phyloP scores from a whole-genome alignment of 2,888 invertebrate species.

The Ernsta delagoae region DNA sequence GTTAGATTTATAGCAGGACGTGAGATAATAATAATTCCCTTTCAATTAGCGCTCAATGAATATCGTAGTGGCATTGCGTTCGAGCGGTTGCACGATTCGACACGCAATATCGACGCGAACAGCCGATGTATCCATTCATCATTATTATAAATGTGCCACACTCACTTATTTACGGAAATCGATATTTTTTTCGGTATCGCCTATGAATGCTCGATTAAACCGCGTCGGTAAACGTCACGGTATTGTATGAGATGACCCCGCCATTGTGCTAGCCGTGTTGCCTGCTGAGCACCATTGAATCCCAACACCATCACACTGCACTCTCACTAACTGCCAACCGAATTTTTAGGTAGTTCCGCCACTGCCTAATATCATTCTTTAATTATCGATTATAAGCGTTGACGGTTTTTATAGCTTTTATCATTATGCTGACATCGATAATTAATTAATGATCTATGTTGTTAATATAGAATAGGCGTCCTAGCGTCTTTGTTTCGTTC shows the following conservation, averaged over 20 bases:
- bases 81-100: slow-evolving; percentile 75
- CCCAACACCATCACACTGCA: slow-evolving; percentile 45
- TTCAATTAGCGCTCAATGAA: slow-evolving; percentile 80
- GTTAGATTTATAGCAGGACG: slow-evolving; percentile 75
- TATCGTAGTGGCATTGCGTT: slow-evolving; percentile 61
- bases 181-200: slow-evolving; percentile 83
- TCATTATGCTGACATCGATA: slow-evolving; percentile 8
- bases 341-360: slow-evolving; percentile 77
- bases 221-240: slow-evolving; percentile 79
- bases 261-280: slow-evolving; percentile 56
- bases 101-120: slow-evolving; percentile 76
- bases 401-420: slow-evolving; percentile 55
- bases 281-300: slow-evolving; percentile 68
- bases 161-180: slow-evolving; percentile 85
- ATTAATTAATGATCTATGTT: slow-evolving; percentile 19
- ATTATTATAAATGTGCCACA: slow-evolving; percentile 84
- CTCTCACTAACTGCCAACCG: slow-evolving; percentile 56
- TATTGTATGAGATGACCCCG: slow-evolving; percentile 71
- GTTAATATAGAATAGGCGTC: no score
- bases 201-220: slow-evolving; percentile 76
- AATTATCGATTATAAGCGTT: slow-evolving; percentile 81
- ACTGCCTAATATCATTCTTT: slow-evolving; percentile 70
- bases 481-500: no score
- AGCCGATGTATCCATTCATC: slow-evolving; percentile 81
- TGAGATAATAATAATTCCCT: slow-evolving; percentile 67